Conservation (phyloP, 2,113 vertebrate genomes). For the human (Homo sapiens) region GRCh38 chr7:132840501-132841000, state of each 20-base stretch:
- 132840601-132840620: neutral
- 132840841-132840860: neutral
- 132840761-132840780: neutral
- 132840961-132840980: neutral
- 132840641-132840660: neutral
- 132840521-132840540: neutral
- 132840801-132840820: neutral
- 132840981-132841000: neutral
- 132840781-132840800: neutral
- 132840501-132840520: neutral
- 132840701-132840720: neutral
- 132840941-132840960: neutral
- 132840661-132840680: neutral
- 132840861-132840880: neutral
- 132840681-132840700: constrained; percentile 28
- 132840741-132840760: constrained; percentile 20
- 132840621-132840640: neutral
- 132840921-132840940: accelerated
- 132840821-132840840: neutral
- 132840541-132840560: neutral
- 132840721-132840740: constrained; percentile 9
- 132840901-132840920: no score
- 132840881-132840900: neutral
- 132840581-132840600: neutral
- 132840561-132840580: neutral